Base-by-base conservation (phyloP, 2,113 vertebrate genomes). In the Donacobius atricapilla region DNA sequence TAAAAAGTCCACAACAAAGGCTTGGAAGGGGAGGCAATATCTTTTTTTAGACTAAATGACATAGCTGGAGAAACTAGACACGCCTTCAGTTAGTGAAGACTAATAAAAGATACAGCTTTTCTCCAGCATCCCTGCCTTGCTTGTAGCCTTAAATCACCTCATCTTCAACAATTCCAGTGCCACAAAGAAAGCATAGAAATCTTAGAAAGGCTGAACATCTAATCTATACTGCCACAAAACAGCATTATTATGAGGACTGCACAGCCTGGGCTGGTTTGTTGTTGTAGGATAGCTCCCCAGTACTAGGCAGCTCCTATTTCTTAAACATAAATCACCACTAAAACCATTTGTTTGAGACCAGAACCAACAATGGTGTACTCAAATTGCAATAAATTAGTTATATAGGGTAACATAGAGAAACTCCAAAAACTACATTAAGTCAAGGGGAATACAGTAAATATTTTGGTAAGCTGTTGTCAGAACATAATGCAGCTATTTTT, bases 281-380 rank as follows among this genome's bases (percentile, higher is more conserved):
- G 44, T 91, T 92, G 69, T 87, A 94, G 89, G 83, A 71, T 21
- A 89, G 51, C 42, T 92, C 76, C 39, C 39, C 64, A 71, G 64
- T 66, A 66, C 47, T n/a, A 60, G 72, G 64, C 73, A 91, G 89
- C 69, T 96, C 94, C 45, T 84, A 61, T 94, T 94, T 94, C 93
- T 84, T 79, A 79, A 90, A 68, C 31, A 61, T 91, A 87, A 91
- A 94, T 89, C 77, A 84, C 37, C 39, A 54, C 35, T 78, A 78
- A 86, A 92, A 39, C 33, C 33, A 19, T 79, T 92, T 80, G n/a
- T 79, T 87, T 77, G 85, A 92, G 37, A 85, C 91, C 83, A 96
- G 94, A 95, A 47, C 40, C 56, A 95, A 64, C 40, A 87, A 79
- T 13, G 8, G 40, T 27, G 20, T 72, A 70, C 53, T 89, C 82